Percentiles rank a stretch among this genome's conserved stretches.
Evolutionary conservation across 2,888 invertebrate genomes (phyloP).

Genomic region (Listrodromus nycthemerus): DNA sequence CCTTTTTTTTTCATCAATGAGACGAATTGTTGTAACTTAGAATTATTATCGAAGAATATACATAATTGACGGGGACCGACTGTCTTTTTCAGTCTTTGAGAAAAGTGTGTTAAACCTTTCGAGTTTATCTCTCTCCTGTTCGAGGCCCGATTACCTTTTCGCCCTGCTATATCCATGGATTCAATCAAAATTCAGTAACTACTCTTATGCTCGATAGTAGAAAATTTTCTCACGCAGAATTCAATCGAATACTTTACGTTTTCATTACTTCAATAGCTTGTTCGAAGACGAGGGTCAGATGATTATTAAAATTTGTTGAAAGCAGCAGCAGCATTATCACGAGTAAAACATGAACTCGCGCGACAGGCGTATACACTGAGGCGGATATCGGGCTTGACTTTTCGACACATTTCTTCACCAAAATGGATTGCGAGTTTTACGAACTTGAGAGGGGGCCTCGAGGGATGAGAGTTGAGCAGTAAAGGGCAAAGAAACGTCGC

Average conservation of each 20-base stretch:
- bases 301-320: background rate
- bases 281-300: background rate
- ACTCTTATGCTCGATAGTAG: background rate
- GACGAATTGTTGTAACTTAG: background rate
- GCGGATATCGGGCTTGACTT: slow-evolving; percentile 44
- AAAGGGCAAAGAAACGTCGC: slow-evolving; percentile 57
- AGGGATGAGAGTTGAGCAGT: slow-evolving; percentile 25
- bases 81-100: background rate
- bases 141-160: background rate
- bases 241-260: background rate
- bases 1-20: background rate
- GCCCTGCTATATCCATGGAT: background rate
- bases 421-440: slow-evolving; percentile 71
- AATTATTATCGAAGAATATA: background rate
- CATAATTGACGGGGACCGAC: background rate
- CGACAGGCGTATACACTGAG: slow-evolving; percentile 46
- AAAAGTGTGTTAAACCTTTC: background rate
- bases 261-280: background rate
- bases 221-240: background rate
- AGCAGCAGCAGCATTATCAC: slow-evolving; percentile 9
- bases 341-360: slow-evolving; percentile 23
- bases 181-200: background rate
- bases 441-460: slow-evolving; percentile 28
- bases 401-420: slow-evolving; percentile 54
- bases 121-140: background rate